Evolutionary conservation across 2,888 invertebrate species (phyloP), one percentile per base, ranked within the genome.

Genomic region (Pardosa pseudoannulata): DNA sequence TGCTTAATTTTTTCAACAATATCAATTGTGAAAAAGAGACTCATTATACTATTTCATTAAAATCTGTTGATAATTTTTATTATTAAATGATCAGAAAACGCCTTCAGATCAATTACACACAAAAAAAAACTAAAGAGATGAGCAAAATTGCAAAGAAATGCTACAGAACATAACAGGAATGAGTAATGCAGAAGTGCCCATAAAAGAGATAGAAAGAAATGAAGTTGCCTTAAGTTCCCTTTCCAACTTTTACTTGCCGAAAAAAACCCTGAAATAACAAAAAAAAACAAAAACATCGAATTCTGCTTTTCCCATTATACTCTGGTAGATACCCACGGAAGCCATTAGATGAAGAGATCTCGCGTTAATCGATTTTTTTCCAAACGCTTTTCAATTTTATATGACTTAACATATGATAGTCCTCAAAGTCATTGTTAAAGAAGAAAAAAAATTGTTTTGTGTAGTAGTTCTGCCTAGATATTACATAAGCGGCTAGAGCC

Each of bases 291-390:
- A 46, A 39, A 39, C 16, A 41, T 62, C 7, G 31, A 16, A 29
- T 65, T 11, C 29, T 29, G 29, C 29, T n/a, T 65, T 29, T 23
- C 19, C 65, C n/a, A n/a, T 65, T 29, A 29, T 65, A n/a, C 31
- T 31, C 16, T 29, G 6, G 13, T 29, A 65, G 29, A 11, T 65
- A 65, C 6, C 7, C 31, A 65, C 31, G 16, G 19, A 31, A 67
- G 31, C 67, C 31, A 76, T 76, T 32, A 46, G 46, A 65, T 32
- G 64, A 29, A 29, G 28, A 39, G 32, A 39, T 31, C 32, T 6
- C 28, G 67, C 16, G 32, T n/a, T 65, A 46, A 76, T 76, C 76
- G 76, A 76, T 76, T 76, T 76, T 67, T 73, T 73, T 23, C 19
- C 23, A 23, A 56, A 56, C n/a, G 23, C 56, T 5, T 19, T 56